These are phyloP conservation scores for Hemibagrus guttatus DNA, from an alignment of 2,797 vertebrate genomes.

Conservation along the genomic window DNA sequence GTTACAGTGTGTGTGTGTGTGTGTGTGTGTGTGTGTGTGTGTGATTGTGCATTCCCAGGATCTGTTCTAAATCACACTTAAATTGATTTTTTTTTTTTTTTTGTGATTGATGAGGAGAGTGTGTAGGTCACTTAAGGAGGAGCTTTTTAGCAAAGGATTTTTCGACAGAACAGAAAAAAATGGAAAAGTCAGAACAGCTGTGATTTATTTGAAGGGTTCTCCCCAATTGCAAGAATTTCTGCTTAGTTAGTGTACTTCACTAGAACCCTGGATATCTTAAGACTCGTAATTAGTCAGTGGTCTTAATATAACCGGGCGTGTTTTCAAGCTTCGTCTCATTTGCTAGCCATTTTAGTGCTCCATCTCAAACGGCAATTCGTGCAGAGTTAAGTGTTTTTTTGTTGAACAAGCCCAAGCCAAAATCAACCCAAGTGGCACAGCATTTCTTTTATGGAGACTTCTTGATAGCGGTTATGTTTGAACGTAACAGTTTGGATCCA, in stretches of 20 bases:
- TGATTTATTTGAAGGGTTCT: slow-evolving; percentile 9
- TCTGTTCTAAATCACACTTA: slow-evolving; percentile 49
- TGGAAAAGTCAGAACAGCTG: neutral
- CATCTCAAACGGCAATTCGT: neutral
- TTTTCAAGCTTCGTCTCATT: neutral
- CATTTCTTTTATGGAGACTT: neutral
- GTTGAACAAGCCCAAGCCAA: neutral
- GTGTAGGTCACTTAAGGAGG: slow-evolving; percentile 40
- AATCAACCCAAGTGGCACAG: neutral
- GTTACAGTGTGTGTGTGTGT: slow-evolving; percentile 39
- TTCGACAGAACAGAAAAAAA: slow-evolving; percentile 31
- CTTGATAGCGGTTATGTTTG: neutral
- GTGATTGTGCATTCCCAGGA: slow-evolving; percentile 39
- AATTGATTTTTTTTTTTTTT: slow-evolving; percentile 38
- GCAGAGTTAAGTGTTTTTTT: neutral
- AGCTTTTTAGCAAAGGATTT: slow-evolving; percentile 43
- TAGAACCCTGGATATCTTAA: neutral
- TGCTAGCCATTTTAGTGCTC: neutral
- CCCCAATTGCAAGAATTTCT: neutral
- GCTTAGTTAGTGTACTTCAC: slow-evolving; percentile 2
- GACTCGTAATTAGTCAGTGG: neutral
- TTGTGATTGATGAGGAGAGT: slow-evolving; percentile 49
- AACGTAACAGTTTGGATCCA: neutral
- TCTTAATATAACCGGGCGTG: neutral
- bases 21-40: slow-evolving; percentile 23